A percentile compares a stretch with the other conserved stretches of the same genome.
phyloP scores from a whole-genome alignment of 1,140 invertebrate species.

The Scaptodrosophila lebanonensis region DNA sequence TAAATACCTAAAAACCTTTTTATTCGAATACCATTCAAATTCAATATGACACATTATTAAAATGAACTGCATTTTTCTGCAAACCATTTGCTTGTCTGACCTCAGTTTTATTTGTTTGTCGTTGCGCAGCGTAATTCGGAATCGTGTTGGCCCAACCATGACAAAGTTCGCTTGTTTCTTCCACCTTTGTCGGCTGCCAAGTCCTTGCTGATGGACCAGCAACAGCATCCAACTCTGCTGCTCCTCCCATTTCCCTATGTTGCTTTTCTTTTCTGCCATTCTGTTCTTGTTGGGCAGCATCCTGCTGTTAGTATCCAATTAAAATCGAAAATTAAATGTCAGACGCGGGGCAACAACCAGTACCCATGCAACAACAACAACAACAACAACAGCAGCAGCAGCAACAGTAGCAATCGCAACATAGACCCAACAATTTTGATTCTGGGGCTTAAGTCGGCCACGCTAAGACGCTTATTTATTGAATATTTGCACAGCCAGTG shows the following conservation, averaged over 20 bases:
- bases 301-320: conserved; percentile 77
- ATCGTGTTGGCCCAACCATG: too few relatives aligned
- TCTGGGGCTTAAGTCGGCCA: conserved; percentile 2
- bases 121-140: background rate
- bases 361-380: conserved; percentile 16
- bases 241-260: conserved; percentile 26
- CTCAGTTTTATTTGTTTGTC: background rate
- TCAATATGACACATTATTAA: too few relatives aligned
- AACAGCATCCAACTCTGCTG: background rate
- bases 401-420: conserved; percentile 43
- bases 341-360: conserved; percentile 50
- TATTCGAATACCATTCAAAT: too few relatives aligned
- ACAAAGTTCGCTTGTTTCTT: too few relatives aligned
- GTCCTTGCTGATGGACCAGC: too few relatives aligned
- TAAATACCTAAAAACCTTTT: too few relatives aligned
- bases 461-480: conserved; percentile 70
- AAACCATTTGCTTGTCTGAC: conserved; percentile 9
- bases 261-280: conserved; percentile 28
- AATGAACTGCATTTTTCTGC: conserved; percentile 25
- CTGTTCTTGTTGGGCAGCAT: conserved; percentile 50
- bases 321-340: conserved; percentile 73
- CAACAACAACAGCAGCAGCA: conserved; percentile 19
- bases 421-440: conserved; percentile 56
- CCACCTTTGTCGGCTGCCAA: too few relatives aligned
- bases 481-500: conserved; percentile 59